Conservation (phyloP, 2,113 vertebrate genomes). For the Bufo bufo region DNA sequence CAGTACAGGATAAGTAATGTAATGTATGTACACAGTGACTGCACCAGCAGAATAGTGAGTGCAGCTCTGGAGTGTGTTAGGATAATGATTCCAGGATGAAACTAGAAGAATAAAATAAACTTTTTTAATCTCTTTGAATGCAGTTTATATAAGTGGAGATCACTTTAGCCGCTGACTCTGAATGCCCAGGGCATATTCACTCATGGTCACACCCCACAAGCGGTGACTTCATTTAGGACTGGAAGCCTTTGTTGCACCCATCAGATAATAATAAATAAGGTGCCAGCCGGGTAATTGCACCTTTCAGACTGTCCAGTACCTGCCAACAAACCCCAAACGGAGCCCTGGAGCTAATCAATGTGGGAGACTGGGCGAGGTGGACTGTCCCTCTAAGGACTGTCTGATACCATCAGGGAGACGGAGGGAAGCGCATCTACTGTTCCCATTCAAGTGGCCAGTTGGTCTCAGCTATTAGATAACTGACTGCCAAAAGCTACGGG, state of each 20-base stretch:
- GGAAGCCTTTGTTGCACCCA: neutral
- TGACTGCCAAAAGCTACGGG: neutral
- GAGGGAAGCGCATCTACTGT: neutral
- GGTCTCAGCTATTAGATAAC: neutral
- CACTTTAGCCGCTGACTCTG: neutral
- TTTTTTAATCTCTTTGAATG: too few relatives aligned
- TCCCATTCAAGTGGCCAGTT: neutral
- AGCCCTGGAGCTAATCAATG: neutral
- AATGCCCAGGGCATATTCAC: neutral
- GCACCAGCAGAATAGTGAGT: too few relatives aligned
- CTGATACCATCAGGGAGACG: neutral
- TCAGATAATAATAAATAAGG: neutral
- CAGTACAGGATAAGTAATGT: too few relatives aligned
- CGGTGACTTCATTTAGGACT: neutral
- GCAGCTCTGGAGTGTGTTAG: too few relatives aligned
- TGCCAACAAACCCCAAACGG: neutral
- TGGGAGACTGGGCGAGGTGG: neutral
- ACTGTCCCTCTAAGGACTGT: neutral
- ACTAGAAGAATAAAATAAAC: too few relatives aligned
- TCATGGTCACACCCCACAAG: neutral
- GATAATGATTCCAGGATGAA: too few relatives aligned
- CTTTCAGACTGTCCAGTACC: neutral
- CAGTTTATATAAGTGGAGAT: neutral
- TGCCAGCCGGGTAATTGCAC: constrained; percentile 7
- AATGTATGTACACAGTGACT: too few relatives aligned